These are phyloP conservation scores for Pammene fasciana DNA, from an alignment of 2,888 invertebrate species.

Conservation along the genomic window DNA sequence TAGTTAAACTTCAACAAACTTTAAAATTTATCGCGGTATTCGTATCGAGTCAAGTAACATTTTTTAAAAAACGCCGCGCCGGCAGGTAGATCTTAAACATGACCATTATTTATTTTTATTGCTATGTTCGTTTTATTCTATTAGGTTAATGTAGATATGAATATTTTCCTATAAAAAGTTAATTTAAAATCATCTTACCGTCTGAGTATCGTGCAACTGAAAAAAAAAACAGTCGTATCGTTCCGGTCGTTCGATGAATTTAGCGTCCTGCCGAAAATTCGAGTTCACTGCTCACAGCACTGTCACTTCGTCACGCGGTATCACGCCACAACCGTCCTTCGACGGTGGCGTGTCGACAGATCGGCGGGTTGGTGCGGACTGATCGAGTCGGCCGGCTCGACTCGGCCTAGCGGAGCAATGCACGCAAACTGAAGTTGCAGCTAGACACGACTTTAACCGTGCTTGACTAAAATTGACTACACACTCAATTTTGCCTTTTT, in stretches of 20 bases:
- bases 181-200: conserved; percentile 55
- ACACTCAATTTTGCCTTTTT: conserved; percentile 1
- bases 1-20: too few species aligned
- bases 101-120: too few species aligned
- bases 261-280: conserved; percentile 56
- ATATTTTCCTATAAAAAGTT: not conserved
- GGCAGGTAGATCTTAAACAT: not conserved
- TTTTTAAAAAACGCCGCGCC: too few species aligned
- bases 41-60: too few species aligned
- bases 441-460: conserved; percentile 17
- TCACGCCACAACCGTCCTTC: conserved; percentile 62
- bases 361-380: conserved; percentile 72
- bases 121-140: not conserved
- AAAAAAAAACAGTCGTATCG: conserved; percentile 55
- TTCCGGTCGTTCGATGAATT: conserved; percentile 59
- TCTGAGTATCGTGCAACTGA: conserved; percentile 63
- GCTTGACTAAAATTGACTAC: conserved; percentile 26
- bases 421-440: conserved; percentile 34
- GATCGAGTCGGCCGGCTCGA: conserved; percentile 48
- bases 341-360: conserved; percentile 62
- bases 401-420: conserved; percentile 32
- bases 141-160: not conserved
- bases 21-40: too few species aligned
- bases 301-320: conserved; percentile 66
- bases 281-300: conserved; percentile 75